Percentiles rank a stretch among this genome's conserved stretches.
These are phyloP conservation scores for Rotaria macrura DNA, from an alignment of 2,888 invertebrate species.

Conservation along the genomic window DNA sequence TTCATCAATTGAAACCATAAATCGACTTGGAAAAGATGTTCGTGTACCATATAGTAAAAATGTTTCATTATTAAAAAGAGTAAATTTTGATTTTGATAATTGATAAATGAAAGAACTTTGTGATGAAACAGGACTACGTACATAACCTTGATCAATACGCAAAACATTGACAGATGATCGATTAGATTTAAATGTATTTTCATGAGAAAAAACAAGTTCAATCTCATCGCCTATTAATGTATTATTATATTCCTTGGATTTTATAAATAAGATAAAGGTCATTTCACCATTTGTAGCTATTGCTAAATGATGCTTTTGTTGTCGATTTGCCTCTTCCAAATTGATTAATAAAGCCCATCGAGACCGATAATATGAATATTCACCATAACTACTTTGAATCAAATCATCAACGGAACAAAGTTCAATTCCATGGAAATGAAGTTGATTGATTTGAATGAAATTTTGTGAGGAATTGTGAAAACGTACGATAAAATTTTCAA, in stretches of 20 bases:
- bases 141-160: neutral
- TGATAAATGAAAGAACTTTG: neutral
- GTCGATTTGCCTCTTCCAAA: neutral
- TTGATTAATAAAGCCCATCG: neutral
- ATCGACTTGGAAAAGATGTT: neutral
- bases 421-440: neutral
- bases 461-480: neutral
- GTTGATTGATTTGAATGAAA: neutral
- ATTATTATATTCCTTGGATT: neutral
- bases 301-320: neutral
- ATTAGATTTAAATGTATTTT: neutral
- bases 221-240: neutral
- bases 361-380: neutral
- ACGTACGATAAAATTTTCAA: neutral
- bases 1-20: neutral
- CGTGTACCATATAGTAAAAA: neutral
- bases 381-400: neutral
- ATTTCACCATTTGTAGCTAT: neutral
- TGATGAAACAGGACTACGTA: neutral
- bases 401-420: neutral
- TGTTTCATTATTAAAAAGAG: neutral
- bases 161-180: neutral
- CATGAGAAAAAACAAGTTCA: neutral
- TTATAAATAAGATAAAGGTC: neutral
- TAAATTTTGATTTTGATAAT: neutral